Conservation (phyloP, 2,797 vertebrate genomes). For the Hypotaenidia okinawae region DNA sequence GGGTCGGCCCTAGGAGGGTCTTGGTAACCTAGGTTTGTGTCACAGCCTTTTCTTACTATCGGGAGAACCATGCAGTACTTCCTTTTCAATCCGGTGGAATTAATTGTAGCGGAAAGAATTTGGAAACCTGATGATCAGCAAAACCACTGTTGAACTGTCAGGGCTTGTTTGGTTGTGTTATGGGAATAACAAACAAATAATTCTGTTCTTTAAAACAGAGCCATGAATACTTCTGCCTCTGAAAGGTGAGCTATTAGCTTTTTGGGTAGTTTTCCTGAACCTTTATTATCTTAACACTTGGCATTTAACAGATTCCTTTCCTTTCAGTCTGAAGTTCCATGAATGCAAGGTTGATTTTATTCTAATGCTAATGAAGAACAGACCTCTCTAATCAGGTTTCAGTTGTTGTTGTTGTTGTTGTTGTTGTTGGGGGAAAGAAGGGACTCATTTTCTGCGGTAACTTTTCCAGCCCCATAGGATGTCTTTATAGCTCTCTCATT, state of each 20-base stretch:
- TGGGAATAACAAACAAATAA: slow-evolving; percentile 55
- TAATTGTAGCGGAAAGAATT: slow-evolving; percentile 15
- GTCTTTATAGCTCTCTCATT: not conserved
- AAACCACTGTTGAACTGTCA: slow-evolving; percentile 50
- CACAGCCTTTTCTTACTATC: slow-evolving; percentile 47
- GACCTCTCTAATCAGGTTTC: not conserved
- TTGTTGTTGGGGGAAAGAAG: not conserved
- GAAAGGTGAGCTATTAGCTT: not conserved
- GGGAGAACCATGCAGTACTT: slow-evolving; percentile 10
- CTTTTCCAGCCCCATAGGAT: not conserved
- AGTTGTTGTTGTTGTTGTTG: not conserved
- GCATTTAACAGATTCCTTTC: not conserved
- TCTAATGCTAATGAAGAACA: not conserved
- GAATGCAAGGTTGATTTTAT: not conserved
- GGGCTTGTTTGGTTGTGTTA: slow-evolving; percentile 25
- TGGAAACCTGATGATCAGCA: slow-evolving; percentile 53
- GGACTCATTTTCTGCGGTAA: not conserved
- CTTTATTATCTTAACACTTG: not conserved
- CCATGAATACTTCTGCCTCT: not conserved
- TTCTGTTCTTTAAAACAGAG: slow-evolving; percentile 7
- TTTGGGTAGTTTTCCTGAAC: not conserved
- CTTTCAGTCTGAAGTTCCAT: not conserved
- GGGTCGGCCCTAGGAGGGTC: not conserved
- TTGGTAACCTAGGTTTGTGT: slow-evolving; percentile 4
- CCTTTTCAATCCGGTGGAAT: slow-evolving; percentile 48